Evolutionary conservation across 1,140 invertebrate species (phyloP), one percentile per base, ranked within the genome.

Genomic region (Episyrphus balteatus): DNA sequence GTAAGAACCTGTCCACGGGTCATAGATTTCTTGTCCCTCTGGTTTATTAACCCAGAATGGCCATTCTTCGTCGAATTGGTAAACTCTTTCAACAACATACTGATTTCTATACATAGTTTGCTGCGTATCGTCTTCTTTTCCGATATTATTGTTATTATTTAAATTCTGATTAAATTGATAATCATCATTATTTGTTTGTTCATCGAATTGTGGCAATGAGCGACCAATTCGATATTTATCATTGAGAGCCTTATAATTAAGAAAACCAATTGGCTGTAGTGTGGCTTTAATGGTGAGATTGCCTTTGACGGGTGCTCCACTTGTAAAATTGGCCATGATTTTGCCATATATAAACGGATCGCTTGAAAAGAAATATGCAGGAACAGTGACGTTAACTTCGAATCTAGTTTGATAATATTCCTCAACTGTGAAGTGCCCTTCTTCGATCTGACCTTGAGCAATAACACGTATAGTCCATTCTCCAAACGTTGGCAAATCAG

Each of bases 371-470:
- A 96, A 87, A 61, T 93, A 95, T 1, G 90, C 85, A 0, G 91
- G 88, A 81, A 94, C 92, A 1, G 90, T 95, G 0, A 98, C 90
- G 69, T 97, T 97, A 0, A 97, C 92, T 71, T 91, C 88, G 58
- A 86, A 92, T 49, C 88, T 73, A 0, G 86, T 89, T 66, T 93
- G 90, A 73, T 95, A 95, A 70, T 93, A 96, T 72, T 96, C 91
- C 69, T 96, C 90, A 0, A 97, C 90, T 5, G 80, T 63, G 67
- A 96, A 95, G 10, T 76, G 78, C 39, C 86, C 81, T 60, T 91
- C 86, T 65, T 92, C 87, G 38, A 87, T 71, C 69, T 92, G 86
- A 26, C 86, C 84, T 66, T 94, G 83, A 2, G 91, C 92, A 50
- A 87, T 80, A 0, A 95, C 85, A 51, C 83, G 77, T 48, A 98